A percentile compares a stretch with the other conserved stretches of the same genome.
These are phyloP conservation scores for Planiliza haematocheilus DNA, from an alignment of 2,113 vertebrate genomes.

Conservation along the genomic window DNA sequence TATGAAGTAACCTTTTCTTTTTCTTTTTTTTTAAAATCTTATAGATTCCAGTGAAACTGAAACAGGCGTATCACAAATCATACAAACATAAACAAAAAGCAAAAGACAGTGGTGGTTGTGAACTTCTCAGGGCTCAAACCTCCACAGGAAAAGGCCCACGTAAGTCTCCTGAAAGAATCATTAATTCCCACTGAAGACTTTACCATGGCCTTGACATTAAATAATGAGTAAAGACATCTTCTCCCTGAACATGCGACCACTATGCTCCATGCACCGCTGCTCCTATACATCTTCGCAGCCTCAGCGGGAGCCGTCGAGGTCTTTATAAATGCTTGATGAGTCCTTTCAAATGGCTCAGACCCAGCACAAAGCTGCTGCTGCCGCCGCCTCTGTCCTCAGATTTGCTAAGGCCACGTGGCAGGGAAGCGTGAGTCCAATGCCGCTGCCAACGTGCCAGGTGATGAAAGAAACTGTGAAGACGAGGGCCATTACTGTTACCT, in stretches of 20 bases:
- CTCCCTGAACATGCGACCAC: slow-evolving; percentile 7
- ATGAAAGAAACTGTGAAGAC: slow-evolving; percentile 55
- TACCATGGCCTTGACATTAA: slow-evolving; percentile 38
- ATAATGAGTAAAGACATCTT: slow-evolving; percentile 36
- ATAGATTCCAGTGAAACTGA: no score
- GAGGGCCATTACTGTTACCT: slow-evolving; percentile 49
- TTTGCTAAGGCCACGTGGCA: slow-evolving; percentile 49
- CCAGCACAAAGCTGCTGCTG: slow-evolving; percentile 60
- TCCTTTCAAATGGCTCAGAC: slow-evolving; percentile 65
- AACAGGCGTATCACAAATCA: no score
- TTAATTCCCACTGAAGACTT: slow-evolving; percentile 12
- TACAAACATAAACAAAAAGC: no score
- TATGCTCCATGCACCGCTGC: slow-evolving; percentile 24
- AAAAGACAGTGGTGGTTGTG: neutral
- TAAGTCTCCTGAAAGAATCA: slow-evolving; percentile 7
- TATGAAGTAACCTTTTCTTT: neutral
- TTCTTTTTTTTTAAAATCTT: no score
- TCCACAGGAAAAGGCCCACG: neutral
- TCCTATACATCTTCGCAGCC: slow-evolving; percentile 57
- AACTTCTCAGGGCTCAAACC: slow-evolving; percentile 6
- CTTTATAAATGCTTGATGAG: slow-evolving; percentile 77
- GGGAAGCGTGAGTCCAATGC: slow-evolving; percentile 43
- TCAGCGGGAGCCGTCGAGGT: slow-evolving; percentile 63
- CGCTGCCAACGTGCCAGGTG: slow-evolving; percentile 47
- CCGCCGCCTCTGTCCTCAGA: slow-evolving; percentile 39